Evolutionary conservation across 2,113 vertebrate genomes (phyloP).

Genomic region (Pelobates fuscus): DNA sequence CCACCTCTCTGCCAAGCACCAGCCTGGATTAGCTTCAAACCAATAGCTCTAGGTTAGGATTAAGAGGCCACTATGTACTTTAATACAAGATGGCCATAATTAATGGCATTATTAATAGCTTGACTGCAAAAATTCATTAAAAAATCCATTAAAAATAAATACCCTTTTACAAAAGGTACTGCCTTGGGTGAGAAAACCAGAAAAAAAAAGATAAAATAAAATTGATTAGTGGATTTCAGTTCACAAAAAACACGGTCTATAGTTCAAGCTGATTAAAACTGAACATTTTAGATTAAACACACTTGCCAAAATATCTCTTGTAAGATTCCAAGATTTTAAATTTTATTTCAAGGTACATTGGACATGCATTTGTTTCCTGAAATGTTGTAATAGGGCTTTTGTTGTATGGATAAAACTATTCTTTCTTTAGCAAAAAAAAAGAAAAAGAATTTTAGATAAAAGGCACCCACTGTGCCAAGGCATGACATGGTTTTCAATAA

Average conservation of each 20-base stretch:
- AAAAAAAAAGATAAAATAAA: conserved; percentile 78
- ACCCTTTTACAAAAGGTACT: conserved; percentile 99
- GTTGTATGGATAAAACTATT: neutral
- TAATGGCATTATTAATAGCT: conserved; percentile 99
- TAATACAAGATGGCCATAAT: conserved; percentile 96
- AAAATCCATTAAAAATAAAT: conserved; percentile 99
- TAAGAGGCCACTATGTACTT: conserved; percentile 90
- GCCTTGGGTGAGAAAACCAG: conserved; percentile 88
- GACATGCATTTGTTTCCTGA: conserved; percentile 61
- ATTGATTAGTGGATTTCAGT: conserved; percentile 91
- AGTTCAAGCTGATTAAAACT: conserved; percentile 88
- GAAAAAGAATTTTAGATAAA: too few relatives aligned
- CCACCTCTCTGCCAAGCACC: conserved; percentile 81
- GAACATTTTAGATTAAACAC: conserved; percentile 83
- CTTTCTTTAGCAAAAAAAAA: neutral
- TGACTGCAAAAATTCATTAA: conserved; percentile 99
- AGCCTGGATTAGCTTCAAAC: conserved; percentile 94
- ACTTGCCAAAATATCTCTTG: conserved; percentile 80
- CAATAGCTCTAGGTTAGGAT: conserved; percentile 98
- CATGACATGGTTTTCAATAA: too few relatives aligned
- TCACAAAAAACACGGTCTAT: conserved; percentile 85
- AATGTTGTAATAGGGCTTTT: conserved; percentile 20
- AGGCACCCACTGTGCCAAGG: too few relatives aligned
- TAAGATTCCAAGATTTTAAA: conserved; percentile 75
- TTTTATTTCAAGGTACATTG: conserved; percentile 64